Percentiles rank a stretch among this genome's conserved stretches.
Conservation (phyloP, 2,113 vertebrate genomes). For the Engystomops pustulosus region DNA sequence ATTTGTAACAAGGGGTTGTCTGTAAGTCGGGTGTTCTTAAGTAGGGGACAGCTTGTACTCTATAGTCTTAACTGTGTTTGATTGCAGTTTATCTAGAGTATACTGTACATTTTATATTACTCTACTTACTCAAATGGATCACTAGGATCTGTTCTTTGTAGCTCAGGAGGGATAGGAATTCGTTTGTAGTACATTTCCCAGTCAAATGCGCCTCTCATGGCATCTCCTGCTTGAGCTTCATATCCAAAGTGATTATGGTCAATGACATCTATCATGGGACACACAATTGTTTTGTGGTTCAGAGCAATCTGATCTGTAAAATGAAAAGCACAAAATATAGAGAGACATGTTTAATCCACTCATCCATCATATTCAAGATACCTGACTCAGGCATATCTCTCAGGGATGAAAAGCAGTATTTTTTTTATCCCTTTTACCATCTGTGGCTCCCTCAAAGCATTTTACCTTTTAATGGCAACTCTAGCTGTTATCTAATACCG, state of each 20-base stretch:
- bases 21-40: too few species aligned
- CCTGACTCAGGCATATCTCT: slow-evolving; percentile 63
- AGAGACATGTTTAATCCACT: slow-evolving; percentile 69
- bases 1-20: too few species aligned
- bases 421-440: slow-evolving; percentile 37
- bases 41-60: too few species aligned
- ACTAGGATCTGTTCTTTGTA: slow-evolving; percentile 85
- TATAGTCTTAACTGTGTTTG: too few species aligned
- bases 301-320: slow-evolving; percentile 90
- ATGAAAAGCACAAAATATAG: slow-evolving; percentile 75
- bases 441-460: slow-evolving; percentile 50
- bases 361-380: slow-evolving; percentile 69
- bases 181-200: slow-evolving; percentile 96
- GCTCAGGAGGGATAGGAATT: slow-evolving; percentile 87
- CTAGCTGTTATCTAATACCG: slow-evolving; percentile 61
- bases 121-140: slow-evolving; percentile 90
- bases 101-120: slow-evolving; percentile 52
- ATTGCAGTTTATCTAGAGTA: slow-evolving; percentile 34
- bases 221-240: slow-evolving; percentile 88
- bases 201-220: slow-evolving; percentile 91
- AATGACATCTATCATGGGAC: slow-evolving; percentile 93
- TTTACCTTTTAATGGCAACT: slow-evolving; percentile 63
- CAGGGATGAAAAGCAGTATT: slow-evolving; percentile 32
- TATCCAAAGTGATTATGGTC: slow-evolving; percentile 95
- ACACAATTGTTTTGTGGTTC: slow-evolving; percentile 90